These are phyloP conservation scores for Rhizoglyphus robini DNA, from an alignment of 1,140 invertebrate species.

Conservation along the genomic window DNA sequence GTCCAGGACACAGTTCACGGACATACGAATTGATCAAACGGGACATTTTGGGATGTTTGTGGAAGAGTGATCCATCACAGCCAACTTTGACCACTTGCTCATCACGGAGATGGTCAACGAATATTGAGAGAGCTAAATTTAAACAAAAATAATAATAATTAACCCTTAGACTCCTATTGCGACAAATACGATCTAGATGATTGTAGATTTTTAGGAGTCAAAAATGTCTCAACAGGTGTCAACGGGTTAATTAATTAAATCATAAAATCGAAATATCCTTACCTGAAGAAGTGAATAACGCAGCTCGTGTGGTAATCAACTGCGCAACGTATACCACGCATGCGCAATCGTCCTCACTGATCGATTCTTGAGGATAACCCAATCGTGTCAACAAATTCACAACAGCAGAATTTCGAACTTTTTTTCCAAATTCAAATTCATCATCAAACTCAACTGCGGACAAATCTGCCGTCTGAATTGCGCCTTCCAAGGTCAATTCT, in stretches of 20 bases:
- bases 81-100: slow-evolving; percentile 53
- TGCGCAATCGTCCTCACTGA: neutral
- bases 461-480: slow-evolving; percentile 46
- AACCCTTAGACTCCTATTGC: no score
- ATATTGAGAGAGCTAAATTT: neutral
- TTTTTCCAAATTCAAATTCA: neutral
- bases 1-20: slow-evolving; percentile 36
- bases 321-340: neutral
- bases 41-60: slow-evolving; percentile 64
- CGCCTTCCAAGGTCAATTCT: slow-evolving; percentile 35
- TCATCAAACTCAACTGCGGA: neutral
- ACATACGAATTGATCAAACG: slow-evolving; percentile 60
- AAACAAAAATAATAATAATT: slow-evolving; percentile 1
- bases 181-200: no score
- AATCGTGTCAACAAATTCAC: neutral
- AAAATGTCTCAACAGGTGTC: no score
- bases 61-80: slow-evolving; percentile 72
- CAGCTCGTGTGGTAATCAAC: slow-evolving; percentile 1
- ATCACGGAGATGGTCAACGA: slow-evolving; percentile 44
- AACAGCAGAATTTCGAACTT: neutral
- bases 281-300: neutral
- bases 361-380: neutral
- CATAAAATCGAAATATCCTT: no score
- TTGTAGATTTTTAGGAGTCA: no score
- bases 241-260: no score